Evolutionary conservation across 2,888 invertebrate genomes (phyloP).

Genomic region (Argyresthia goedartella): DNA sequence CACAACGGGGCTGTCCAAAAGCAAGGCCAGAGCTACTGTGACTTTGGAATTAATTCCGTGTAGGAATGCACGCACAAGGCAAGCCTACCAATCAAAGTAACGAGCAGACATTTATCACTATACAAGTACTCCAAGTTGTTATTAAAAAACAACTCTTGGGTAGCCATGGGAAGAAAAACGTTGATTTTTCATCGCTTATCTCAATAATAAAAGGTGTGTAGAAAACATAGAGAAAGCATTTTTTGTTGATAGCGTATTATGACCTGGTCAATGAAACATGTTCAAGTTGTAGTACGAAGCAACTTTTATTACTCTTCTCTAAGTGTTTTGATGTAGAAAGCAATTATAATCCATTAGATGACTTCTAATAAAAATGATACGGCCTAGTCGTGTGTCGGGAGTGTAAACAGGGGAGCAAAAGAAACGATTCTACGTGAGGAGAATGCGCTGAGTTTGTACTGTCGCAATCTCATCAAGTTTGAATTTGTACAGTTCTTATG

Average conservation of each 20-base stretch:
- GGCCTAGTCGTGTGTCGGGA: constrained; percentile 2
- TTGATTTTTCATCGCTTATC: too few species aligned
- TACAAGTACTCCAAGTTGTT: neutral
- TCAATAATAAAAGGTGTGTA: too few species aligned
- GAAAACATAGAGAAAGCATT: too few species aligned
- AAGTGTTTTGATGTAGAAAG: constrained; percentile 3
- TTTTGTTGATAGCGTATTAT: neutral
- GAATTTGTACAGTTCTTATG: neutral
- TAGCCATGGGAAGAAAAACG: neutral
- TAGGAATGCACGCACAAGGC: constrained; percentile 16
- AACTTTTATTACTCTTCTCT: neutral
- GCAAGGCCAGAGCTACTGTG: neutral
- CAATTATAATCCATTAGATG: constrained; percentile 12
- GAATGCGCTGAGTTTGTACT: constrained; percentile 19
- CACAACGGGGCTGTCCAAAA: too few species aligned
- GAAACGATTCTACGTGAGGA: constrained; percentile 24
- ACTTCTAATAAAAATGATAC: constrained; percentile 3
- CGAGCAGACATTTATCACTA: constrained; percentile 27
- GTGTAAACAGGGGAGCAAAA: constrained; percentile 22
- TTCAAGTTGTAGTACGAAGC: neutral
- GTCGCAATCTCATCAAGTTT: neutral
- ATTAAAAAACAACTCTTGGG: neutral
- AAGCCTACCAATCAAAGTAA: constrained; percentile 22
- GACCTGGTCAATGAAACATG: too few species aligned
- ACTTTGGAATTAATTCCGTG: constrained; percentile 9